These are phyloP conservation scores for Prunella fulvescens DNA, from an alignment of 2,113 vertebrate species.

Conservation along the genomic window DNA sequence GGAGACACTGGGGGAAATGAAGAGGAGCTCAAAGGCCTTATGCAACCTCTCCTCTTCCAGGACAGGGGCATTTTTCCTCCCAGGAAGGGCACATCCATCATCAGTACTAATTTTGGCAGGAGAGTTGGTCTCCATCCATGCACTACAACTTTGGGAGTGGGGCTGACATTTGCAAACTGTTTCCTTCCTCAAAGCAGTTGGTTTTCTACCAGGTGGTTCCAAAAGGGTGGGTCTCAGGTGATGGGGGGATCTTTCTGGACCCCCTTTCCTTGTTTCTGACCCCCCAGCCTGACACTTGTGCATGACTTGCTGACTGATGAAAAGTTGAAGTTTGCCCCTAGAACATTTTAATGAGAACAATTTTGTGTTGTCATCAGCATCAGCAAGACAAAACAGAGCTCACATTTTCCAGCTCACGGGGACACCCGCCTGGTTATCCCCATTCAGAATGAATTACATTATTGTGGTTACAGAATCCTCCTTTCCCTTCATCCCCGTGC, in stretches of 20 bases:
- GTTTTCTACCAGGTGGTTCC: background rate
- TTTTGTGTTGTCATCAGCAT: background rate
- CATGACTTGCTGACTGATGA: background rate
- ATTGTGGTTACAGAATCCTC: background rate
- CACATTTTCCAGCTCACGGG: background rate
- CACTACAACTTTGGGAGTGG: background rate
- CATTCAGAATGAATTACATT: background rate
- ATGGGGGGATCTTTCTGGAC: background rate
- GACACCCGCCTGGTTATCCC: background rate
- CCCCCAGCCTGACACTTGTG: background rate
- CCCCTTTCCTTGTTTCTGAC: background rate
- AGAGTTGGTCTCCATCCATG: background rate
- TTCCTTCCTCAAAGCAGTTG: background rate
- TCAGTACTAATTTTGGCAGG: background rate
- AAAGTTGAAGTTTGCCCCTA: background rate
- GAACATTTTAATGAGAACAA: background rate
- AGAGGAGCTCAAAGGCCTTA: background rate
- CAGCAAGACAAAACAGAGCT: constrained; percentile 18
- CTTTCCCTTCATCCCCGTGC: background rate
- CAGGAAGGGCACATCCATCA: background rate
- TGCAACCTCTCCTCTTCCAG: background rate
- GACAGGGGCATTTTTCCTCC: background rate
- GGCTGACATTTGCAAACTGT: background rate
- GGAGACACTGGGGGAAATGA: accelerated
- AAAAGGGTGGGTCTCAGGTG: background rate